Evolutionary conservation across 2,797 vertebrate species (phyloP).

Genomic region (Vespertilio murinus): DNA sequence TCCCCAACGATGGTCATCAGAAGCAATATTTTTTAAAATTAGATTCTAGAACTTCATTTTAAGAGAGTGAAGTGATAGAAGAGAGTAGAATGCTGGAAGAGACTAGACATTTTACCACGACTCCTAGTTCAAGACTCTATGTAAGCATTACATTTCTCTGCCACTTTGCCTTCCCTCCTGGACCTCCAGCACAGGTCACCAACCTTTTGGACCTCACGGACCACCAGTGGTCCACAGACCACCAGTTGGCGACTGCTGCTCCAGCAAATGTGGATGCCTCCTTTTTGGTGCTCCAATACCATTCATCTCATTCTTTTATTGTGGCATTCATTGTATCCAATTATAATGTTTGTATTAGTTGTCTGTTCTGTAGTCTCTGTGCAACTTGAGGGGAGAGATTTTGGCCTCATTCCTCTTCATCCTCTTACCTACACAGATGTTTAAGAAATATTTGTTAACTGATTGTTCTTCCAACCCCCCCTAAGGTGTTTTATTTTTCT

Average conservation of each 20-base stretch:
- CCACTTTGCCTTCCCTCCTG: not conserved
- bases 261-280: not conserved
- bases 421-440: not conserved
- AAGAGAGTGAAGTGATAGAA: not conserved
- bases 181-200: not conserved
- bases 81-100: not conserved
- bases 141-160: not conserved
- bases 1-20: not conserved
- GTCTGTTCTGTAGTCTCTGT: not conserved
- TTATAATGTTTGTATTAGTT: not conserved
- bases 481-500: conserved; percentile 20
- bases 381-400: not conserved
- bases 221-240: too few species aligned
- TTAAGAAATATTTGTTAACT: not conserved
- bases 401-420: not conserved
- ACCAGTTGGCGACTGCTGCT: not conserved
- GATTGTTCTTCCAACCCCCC: not conserved
- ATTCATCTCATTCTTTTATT: not conserved
- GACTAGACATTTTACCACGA: not conserved
- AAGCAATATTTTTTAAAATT: not conserved
- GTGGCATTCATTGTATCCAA: not conserved
- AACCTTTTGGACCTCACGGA: too few species aligned
- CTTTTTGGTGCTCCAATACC: not conserved
- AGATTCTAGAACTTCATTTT: not conserved
- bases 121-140: not conserved